Evolutionary conservation across 1,140 invertebrate species (phyloP), one percentile per base, ranked within the genome.

Genomic region (Drosophila arawakana): DNA sequence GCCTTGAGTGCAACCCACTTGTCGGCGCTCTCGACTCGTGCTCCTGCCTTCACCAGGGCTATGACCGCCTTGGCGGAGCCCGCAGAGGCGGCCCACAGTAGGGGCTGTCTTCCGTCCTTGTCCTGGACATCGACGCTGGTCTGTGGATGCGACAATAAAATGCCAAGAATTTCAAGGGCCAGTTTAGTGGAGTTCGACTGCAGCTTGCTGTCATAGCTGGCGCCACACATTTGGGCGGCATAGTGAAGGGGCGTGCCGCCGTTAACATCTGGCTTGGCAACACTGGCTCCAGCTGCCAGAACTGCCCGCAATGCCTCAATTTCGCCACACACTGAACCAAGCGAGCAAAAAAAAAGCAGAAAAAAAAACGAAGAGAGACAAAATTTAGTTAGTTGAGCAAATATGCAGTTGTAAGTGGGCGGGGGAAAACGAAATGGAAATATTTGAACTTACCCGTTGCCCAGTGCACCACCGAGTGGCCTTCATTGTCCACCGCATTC

Each of bases 401-500:
- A 35, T 34, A 21, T 8, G 2, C 35, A 21, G 18, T 21, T 21
- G 18, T 21, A 21, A 21, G 18, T 1, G 1, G 18, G 18, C 0
- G 13, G 6, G 9, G 1, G 18, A 21, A 21, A 21, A 21, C 4
- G 50, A 37, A 52, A 21, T 35, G n/a, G 15, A 15, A 10, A 9
- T 34, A 44, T 74, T 89, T 94, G 78, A 30, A 30, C 91, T 94
- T 93, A 98, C 98, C 98, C 77, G 97, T 98, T 3, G 98, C 98
- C 98, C 98, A 99, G 93, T 99, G 98, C 11, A 99, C 95, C n/a
- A 97, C 96, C 2, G 98, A 98, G 91, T 99, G 98, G 57, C 96
- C 95, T 92, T 99, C 98, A 88, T 97, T 95, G 93, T 99, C 98
- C 59, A 96, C 94, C 39, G 96, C 95, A 91, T 97, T 96, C 47